A percentile compares a stretch with the other conserved stretches of the same genome.
These are phyloP conservation scores for Littorina saxatilis DNA, from an alignment of 1,140 invertebrate species.

Conservation along the genomic window DNA sequence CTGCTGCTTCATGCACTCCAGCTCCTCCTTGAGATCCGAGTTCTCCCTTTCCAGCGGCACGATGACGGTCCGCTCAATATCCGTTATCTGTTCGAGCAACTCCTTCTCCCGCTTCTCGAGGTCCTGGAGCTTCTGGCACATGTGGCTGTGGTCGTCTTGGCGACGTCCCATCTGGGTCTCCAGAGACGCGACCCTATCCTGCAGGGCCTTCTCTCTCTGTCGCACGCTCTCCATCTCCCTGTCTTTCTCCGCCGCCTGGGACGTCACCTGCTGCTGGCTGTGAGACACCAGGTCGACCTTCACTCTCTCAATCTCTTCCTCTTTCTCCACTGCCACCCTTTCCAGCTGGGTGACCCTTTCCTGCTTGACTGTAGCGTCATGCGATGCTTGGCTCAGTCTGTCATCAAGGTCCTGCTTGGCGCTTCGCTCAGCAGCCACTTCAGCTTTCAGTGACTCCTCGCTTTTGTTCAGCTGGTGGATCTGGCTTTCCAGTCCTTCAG, in stretches of 20 bases:
- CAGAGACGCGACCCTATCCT: neutral
- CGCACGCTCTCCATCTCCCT: neutral
- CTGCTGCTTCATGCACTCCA: conserved; percentile 38
- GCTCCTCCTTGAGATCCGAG: conserved; percentile 45
- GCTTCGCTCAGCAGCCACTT: conserved; percentile 10
- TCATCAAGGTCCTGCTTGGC: conserved; percentile 4
- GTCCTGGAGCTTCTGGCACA: conserved; percentile 25
- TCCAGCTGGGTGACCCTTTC: conserved; percentile 32
- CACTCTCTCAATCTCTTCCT: conserved; percentile 55
- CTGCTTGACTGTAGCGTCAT: conserved; percentile 1
- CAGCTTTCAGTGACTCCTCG: conserved; percentile 14
- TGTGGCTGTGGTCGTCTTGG: conserved; percentile 32
- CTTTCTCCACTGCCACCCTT: neutral
- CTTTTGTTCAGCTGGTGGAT: conserved; percentile 30
- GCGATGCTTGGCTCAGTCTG: neutral
- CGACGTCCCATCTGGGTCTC: neutral
- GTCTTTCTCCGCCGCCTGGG: conserved; percentile 9
- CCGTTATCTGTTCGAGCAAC: conserved; percentile 45
- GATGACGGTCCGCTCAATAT: conserved; percentile 47
- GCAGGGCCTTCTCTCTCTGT: conserved; percentile 10
- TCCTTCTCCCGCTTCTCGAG: conserved; percentile 46
- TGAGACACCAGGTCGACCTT: conserved; percentile 35
- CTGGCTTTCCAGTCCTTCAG: neutral
- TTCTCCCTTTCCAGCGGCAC: conserved; percentile 50
- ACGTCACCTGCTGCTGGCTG: conserved; percentile 14